phyloP scores from a whole-genome alignment of 30 jellyfish, hydroid and myxozoan species.

The Hydractinia echinata region DNA sequence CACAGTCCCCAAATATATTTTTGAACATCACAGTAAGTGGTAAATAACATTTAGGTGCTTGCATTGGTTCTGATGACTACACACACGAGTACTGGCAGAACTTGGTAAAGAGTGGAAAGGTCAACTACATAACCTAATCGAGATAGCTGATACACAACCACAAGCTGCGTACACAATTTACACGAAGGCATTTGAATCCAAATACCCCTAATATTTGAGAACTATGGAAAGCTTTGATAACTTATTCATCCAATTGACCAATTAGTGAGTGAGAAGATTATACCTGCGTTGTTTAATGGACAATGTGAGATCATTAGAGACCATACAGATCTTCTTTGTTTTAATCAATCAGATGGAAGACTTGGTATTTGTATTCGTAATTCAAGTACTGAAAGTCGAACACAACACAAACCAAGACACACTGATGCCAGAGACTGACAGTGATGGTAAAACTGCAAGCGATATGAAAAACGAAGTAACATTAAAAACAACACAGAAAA shows the following conservation, averaged over 20 bases:
- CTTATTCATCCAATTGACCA: neutral
- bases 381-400: too few species aligned
- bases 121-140: neutral
- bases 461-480: too few species aligned
- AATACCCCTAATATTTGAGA: slow-evolving; percentile 14
- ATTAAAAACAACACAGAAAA: too few species aligned
- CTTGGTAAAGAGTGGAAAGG: neutral
- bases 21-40: slow-evolving; percentile 23
- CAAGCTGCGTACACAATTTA: slow-evolving; percentile 9
- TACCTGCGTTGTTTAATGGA: too few species aligned
- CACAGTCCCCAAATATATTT: neutral
- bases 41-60: slow-evolving; percentile 16
- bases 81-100: neutral
- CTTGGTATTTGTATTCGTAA: too few species aligned
- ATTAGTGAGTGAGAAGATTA: neutral
- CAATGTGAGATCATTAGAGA: too few species aligned
- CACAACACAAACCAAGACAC: too few species aligned
- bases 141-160: slow-evolving; percentile 8
- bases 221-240: slow-evolving; percentile 3
- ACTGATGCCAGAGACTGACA: too few species aligned
- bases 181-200: slow-evolving; percentile 20
- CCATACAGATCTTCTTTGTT: too few species aligned
- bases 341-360: too few species aligned
- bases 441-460: too few species aligned
- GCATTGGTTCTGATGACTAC: neutral